Evolutionary conservation across 2,797 vertebrate genomes (phyloP).

Genomic region (Spatula versicolor): DNA sequence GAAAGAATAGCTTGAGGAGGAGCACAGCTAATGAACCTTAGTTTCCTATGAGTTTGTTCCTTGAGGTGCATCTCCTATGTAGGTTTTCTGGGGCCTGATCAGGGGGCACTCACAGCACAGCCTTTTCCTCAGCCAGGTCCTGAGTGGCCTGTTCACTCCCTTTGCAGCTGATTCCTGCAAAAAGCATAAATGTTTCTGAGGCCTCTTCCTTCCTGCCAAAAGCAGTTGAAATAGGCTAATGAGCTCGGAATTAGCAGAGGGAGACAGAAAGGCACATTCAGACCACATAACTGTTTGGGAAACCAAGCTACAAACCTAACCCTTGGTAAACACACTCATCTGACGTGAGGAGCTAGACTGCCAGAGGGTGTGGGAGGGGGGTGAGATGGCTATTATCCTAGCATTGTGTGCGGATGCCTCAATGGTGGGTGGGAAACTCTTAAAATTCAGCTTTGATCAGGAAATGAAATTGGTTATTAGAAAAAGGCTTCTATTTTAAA

Average conservation of each 20-base stretch:
- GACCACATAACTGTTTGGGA: neutral
- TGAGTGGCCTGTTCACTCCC: neutral
- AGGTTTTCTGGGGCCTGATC: neutral
- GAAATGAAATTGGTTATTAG: neutral
- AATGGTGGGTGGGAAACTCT: neutral
- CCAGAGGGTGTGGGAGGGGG: neutral
- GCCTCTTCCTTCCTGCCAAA: neutral
- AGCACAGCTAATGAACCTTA: neutral
- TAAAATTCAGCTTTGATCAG: slow-evolving; percentile 20
- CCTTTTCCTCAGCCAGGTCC: neutral
- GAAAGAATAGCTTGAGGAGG: neutral
- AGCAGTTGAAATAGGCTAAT: neutral
- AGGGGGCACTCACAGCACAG: neutral
- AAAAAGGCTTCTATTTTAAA: neutral
- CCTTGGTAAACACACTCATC: neutral
- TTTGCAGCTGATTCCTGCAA: neutral
- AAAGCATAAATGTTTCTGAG: neutral
- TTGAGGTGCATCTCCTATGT: accelerated
- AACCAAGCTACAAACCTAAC: neutral
- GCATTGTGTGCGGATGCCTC: neutral
- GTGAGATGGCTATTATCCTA: neutral
- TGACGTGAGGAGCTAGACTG: neutral
- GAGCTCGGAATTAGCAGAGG: neutral
- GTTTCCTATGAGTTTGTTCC: neutral
- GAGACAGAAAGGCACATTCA: neutral